phyloP scores from a whole-genome alignment of 1,140 invertebrate genomes.

The Potamilus streckersoni region DNA sequence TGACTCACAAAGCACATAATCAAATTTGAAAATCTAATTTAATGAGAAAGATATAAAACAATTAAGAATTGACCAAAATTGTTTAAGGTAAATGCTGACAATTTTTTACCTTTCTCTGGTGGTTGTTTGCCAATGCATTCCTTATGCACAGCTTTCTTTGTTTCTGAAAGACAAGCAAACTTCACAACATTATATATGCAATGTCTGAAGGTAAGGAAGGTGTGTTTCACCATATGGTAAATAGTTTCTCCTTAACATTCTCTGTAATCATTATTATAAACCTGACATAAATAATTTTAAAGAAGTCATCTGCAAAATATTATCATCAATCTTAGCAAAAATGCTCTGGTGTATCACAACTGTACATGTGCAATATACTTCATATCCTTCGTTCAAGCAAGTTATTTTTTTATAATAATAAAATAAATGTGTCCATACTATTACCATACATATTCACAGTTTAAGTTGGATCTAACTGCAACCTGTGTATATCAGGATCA shows the following conservation, averaged over 20 bases:
- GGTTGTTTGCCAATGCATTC: constrained; percentile 63
- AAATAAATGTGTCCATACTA: too few species aligned
- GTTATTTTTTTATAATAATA: too few species aligned
- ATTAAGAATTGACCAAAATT: background rate
- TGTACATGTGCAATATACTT: too few species aligned
- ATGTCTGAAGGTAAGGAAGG: background rate
- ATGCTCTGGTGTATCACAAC: background rate
- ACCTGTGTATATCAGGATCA: too few species aligned
- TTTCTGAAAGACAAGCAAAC: constrained; percentile 47
- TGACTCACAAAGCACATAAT: too few species aligned
- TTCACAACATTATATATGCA: background rate
- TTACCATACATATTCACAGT: too few species aligned
- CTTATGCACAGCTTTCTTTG: constrained; percentile 63
- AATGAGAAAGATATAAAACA: background rate
- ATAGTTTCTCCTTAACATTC: background rate
- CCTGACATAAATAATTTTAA: background rate
- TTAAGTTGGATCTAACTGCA: too few species aligned
- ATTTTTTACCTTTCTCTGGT: constrained; percentile 37
- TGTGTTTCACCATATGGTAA: background rate
- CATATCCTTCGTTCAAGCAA: too few species aligned
- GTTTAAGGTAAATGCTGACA: background rate
- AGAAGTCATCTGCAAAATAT: background rate
- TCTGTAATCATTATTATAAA: background rate
- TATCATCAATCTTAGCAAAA: background rate
- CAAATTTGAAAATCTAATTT: background rate